These are phyloP conservation scores for Drosophila picticornis DNA, from an alignment of 2,888 invertebrate genomes.

Conservation along the genomic window DNA sequence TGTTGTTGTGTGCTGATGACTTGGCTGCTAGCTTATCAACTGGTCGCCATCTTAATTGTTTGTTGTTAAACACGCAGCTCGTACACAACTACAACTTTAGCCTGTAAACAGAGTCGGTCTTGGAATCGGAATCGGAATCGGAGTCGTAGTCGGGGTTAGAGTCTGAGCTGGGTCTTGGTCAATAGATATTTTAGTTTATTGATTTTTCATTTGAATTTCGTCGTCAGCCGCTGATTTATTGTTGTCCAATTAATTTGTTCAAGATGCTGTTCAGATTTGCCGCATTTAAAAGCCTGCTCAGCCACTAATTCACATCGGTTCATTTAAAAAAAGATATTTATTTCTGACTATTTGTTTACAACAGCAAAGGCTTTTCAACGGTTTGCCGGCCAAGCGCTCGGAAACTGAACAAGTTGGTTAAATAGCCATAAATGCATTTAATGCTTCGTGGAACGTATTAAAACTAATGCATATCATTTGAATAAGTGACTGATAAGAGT, in stretches of 20 bases:
- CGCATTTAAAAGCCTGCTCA: slow-evolving; percentile 48
- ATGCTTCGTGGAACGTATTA: slow-evolving; percentile 45
- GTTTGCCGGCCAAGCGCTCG: slow-evolving; percentile 14
- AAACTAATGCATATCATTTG: slow-evolving; percentile 54
- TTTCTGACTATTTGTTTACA: slow-evolving; percentile 49
- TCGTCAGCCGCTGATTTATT: slow-evolving; percentile 75
- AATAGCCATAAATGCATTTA: slow-evolving; percentile 41
- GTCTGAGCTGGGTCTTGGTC: slow-evolving; percentile 22
- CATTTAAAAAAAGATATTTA: slow-evolving; percentile 13
- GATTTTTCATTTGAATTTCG: slow-evolving; percentile 81
- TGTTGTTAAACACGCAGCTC: slow-evolving; percentile 81
- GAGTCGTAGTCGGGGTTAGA: not conserved
- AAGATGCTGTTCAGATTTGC: slow-evolving; percentile 73
- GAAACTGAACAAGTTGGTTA: slow-evolving; percentile 53
- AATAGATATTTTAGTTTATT: slow-evolving; percentile 76
- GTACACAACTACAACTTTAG: slow-evolving; percentile 39
- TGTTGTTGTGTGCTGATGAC: slow-evolving; percentile 66
- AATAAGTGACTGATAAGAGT: slow-evolving; percentile 45
- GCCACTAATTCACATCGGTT: slow-evolving; percentile 50
- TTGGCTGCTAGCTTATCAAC: slow-evolving; percentile 75
- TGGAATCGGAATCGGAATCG: not conserved
- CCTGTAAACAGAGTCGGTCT: not conserved
- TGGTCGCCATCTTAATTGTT: slow-evolving; percentile 83
- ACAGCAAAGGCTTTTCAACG: slow-evolving; percentile 14
- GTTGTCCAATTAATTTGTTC: slow-evolving; percentile 78